Percentiles rank a stretch among this genome's conserved stretches.
These are phyloP conservation scores for Lepus americanus DNA, from an alignment of 2,113 vertebrate species.

Conservation along the genomic window DNA sequence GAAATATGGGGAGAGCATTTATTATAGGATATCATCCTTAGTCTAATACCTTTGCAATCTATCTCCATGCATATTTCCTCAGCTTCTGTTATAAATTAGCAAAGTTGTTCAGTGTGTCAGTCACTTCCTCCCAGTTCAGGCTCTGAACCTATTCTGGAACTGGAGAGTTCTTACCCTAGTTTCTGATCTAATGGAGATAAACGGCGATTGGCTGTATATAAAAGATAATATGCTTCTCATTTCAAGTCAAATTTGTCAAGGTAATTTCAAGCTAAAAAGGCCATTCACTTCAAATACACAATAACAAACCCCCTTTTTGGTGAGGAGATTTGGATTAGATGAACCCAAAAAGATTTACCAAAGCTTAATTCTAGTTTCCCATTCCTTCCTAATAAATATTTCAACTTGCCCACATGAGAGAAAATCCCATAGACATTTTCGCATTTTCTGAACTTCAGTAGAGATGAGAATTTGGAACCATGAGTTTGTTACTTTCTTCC, in stretches of 20 bases:
- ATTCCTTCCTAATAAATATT: background rate
- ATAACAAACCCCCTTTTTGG: background rate
- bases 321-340: background rate
- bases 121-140: background rate
- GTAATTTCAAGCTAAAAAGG: background rate
- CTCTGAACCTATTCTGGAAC: background rate
- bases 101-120: background rate
- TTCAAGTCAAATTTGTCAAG: background rate
- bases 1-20: background rate
- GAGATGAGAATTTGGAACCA: conserved; percentile 50
- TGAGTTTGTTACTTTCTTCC: background rate
- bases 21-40: background rate
- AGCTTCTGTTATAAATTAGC: background rate
- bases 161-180: background rate
- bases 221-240: background rate
- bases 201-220: background rate
- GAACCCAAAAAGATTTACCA: background rate
- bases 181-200: background rate
- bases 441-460: background rate
- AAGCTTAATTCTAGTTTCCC: background rate
- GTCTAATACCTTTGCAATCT: background rate
- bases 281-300: background rate
- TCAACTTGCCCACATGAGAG: background rate
- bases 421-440: background rate
- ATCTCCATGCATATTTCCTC: background rate